Percentiles rank a stretch among this genome's conserved stretches.
Conservation (phyloP, 2,113 vertebrate species). For the Channa argus region DNA sequence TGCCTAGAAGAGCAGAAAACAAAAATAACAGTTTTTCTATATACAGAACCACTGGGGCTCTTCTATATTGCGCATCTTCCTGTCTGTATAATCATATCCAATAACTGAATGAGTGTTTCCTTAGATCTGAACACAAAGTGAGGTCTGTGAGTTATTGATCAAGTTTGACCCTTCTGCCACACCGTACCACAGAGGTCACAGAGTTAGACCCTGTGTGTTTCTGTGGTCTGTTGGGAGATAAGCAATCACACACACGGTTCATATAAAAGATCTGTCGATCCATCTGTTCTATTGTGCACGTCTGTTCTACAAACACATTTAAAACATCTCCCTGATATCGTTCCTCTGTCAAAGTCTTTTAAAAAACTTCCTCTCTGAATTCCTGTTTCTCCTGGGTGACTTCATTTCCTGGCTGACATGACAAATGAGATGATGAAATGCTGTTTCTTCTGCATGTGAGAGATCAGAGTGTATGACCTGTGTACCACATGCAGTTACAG, state of each 20-base stretch:
- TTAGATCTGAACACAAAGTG: slow-evolving; percentile 24
- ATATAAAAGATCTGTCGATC: too few species aligned
- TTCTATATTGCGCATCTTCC: neutral
- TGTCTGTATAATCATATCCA: slow-evolving; percentile 13
- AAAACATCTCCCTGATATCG: too few species aligned
- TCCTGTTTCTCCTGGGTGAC: too few species aligned
- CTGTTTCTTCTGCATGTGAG: neutral
- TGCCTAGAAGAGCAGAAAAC: neutral
- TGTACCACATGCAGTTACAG: too few species aligned
- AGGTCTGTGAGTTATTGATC: slow-evolving; percentile 50
- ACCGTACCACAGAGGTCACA: slow-evolving; percentile 65
- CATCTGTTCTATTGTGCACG: too few species aligned
- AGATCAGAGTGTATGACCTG: too few species aligned
- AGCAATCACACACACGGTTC: slow-evolving; percentile 1
- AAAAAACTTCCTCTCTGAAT: too few species aligned
- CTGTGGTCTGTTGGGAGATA: slow-evolving; percentile 34
- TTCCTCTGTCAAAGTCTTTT: neutral
- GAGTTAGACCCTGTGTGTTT: slow-evolving; percentile 45
- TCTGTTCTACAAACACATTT: too few species aligned
- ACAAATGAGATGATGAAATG: neutral
- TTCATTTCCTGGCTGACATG: neutral
- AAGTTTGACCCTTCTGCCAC: slow-evolving; percentile 39
- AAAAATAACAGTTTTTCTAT: neutral
- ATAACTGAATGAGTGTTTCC: slow-evolving; percentile 22
- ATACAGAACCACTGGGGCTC: neutral